Base-by-base conservation (phyloP, 2,888 invertebrate genomes). In the Habrosyne pyritoides region DNA sequence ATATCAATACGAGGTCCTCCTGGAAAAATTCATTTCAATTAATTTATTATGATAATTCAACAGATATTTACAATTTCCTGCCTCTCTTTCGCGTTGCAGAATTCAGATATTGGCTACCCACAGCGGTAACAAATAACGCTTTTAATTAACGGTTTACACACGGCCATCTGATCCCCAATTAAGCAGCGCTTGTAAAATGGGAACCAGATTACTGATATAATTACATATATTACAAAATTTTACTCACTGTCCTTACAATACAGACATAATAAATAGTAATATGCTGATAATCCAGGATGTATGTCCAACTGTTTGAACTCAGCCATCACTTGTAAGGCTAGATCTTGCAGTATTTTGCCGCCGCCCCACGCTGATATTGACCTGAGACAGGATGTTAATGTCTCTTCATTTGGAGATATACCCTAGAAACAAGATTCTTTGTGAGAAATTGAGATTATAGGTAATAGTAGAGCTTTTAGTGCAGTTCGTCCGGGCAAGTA, bases 271-370 rank as follows among this genome's bases (percentile, higher is more conserved):
- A 97, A 74, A 73, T 95, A 95, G 80, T 95, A 95, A 88, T 96
- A 98, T 0, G 96, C 94, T 0, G 95, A 95, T 7, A 98, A 87
- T 21, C 95, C 95, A 0, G 97, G 97, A 71, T 95, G 93, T 22
- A 98, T 93, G 10, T 94, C 95, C 0, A 96, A 71, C 10, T 80
- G 77, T 64, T 90, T 94, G 64, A 91, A 87, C 57, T 92, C 92
- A 0, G 89, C 84, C 0, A 91, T n/a, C 0, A 88, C 59, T 59
- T 84, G 81, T n/a, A 87, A 53, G 0, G 89, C 90, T 0, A 81
- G 47, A 1, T 84, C 76, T 55, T 90, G 91, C n/a, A 91, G 62
- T 0, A 57, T 54, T 7, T 74, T 82, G 3, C 89, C 90, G 0
- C 87, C 82, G 21, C 92, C 92, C 92, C 92, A 92, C 1, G 75